Base-by-base conservation (phyloP, 2,888 invertebrate species). In the Archaeoteleia sp. region DNA sequence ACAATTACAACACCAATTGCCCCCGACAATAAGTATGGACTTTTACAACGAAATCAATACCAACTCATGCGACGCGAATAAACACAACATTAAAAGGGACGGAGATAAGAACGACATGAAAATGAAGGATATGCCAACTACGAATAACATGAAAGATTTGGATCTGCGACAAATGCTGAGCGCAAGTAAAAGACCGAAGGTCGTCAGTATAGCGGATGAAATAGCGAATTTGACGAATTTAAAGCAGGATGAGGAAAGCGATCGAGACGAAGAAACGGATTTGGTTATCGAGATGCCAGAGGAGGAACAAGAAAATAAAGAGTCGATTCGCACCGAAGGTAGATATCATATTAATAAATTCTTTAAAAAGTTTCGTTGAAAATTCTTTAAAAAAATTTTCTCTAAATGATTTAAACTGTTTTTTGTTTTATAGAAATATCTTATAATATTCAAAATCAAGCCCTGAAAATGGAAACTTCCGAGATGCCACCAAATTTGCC, bases 401-500 rank as follows among this genome's bases (percentile, higher is more conserved):
- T n/a, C n/a, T n/a, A n/a, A n/a, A n/a, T n/a, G n/a, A n/a, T n/a
- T n/a, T n/a, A n/a, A n/a, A n/a, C n/a, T n/a, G n/a, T 9, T 12
- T 12, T 34, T 6, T 34, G 2, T 34, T 34, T 13, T 34, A 2
- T 34, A 34, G 9, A 34, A 12, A 5, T 20, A 20, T 2, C 3
- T 20, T 29, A 48, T 14, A 35, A 20, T 8, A 7, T 4, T 29
- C 29, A 29, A 9, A 5, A 5, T 29, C 29, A 9, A 29, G 9
- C 29, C 1, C 29, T 8, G 8, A 65, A 58, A 17, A 20, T 39
- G 2, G 78, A 73, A 6, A 74, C 74, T 3, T 71, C 76, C 27
- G 84, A 85, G 20, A 75, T 88, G 8, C 88, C 88, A 0, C 81
- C 86, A 9, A 89, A 88, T 73, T 83, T 92, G 58, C 91, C 92